Evolutionary conservation across 2,888 invertebrate species (phyloP), one percentile per base, ranked within the genome.

Genomic region (Penaeus monodon): DNA sequence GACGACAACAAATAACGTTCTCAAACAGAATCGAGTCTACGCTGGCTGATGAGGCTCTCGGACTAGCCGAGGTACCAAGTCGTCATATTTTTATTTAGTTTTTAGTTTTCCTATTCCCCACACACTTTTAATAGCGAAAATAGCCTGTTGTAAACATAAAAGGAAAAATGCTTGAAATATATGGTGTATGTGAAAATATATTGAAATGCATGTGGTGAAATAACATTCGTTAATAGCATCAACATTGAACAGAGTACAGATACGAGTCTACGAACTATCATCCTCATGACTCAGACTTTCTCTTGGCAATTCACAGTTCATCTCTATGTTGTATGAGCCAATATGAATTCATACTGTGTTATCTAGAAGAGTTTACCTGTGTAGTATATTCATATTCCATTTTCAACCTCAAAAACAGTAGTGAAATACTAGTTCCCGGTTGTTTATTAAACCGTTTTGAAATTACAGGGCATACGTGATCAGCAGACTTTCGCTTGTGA

Each of bases 211-310:
- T 68, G 12, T 12, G 22, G 14, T 68, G 22, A 27, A 68, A 68
- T 68, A 68, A 68, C 29, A 68, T 68, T n/a, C 2, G 64, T 27
- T 64, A 10, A 29, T 73, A 85, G 70, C 49, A 49, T 78, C 33
- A 57, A 1, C 29, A 63, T 1, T 63, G 4, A 44, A 70, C 57
- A 70, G 1, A 14, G 27, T 29, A 27, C 17, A 12, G 57, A 79
- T 33, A 64, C 85, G 80, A 85, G 85, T 85, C 49, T 79, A 79
- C 79, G 79, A 20, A 79, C 63, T 24, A 64, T 27, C 49, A 80
- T 57, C 29, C 27, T 27, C 29, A 29, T 27, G 65, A 63, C 33
- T 29, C 80, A 29, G n/a, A 77, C 49, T 77, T 77, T 44, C 77
- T n/a, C 77, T 27, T 27, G 22, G 29, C 68, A 29, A 68, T 68